Evolutionary conservation across 1,140 invertebrate genomes (phyloP).

Genomic region (Drosophila athabasca): DNA sequence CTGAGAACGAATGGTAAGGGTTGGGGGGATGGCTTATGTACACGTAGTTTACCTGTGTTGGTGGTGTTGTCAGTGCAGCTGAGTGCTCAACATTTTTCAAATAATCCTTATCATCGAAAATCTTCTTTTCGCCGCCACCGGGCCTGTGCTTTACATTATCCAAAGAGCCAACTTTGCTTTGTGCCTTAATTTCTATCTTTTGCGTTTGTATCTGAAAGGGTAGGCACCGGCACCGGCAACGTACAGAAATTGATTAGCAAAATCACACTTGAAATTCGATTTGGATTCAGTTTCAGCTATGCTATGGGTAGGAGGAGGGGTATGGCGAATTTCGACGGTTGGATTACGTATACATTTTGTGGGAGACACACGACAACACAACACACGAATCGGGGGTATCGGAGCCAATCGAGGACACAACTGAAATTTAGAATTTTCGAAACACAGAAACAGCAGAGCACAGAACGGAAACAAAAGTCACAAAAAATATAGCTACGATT

Average conservation of each 20-base stretch:
- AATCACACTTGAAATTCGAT: conserved; percentile 33
- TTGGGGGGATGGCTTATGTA: conserved; percentile 46
- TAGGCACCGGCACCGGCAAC: conserved; percentile 77
- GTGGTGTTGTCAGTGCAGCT: conserved; percentile 83
- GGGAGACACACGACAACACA: conserved; percentile 38
- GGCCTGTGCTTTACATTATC: conserved; percentile 97
- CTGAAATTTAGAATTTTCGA: conserved; percentile 57
- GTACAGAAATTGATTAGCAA: conserved; percentile 76
- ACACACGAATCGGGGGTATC: neutral
- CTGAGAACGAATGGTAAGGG: conserved; percentile 2
- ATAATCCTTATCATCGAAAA: conserved; percentile 97
- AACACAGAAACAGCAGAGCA: conserved; percentile 44
- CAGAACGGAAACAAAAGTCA: conserved; percentile 39
- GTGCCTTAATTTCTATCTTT: conserved; percentile 93
- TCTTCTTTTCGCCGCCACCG: conserved; percentile 96
- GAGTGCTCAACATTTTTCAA: conserved; percentile 86
- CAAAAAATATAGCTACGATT: conserved; percentile 18
- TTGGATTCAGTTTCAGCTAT: conserved; percentile 2
- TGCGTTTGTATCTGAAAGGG: conserved; percentile 92
- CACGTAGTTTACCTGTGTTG: conserved; percentile 83
- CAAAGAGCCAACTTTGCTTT: conserved; percentile 95
- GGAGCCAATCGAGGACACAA: conserved; percentile 55
- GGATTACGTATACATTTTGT: conserved; percentile 17
- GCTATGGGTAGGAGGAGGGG: neutral
- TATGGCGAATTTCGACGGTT: conserved; percentile 6